Percentiles rank a stretch among this genome's conserved stretches.
Evolutionary conservation across 2,888 invertebrate genomes (phyloP).

Genomic region (Sarcophaga subvicina): DNA sequence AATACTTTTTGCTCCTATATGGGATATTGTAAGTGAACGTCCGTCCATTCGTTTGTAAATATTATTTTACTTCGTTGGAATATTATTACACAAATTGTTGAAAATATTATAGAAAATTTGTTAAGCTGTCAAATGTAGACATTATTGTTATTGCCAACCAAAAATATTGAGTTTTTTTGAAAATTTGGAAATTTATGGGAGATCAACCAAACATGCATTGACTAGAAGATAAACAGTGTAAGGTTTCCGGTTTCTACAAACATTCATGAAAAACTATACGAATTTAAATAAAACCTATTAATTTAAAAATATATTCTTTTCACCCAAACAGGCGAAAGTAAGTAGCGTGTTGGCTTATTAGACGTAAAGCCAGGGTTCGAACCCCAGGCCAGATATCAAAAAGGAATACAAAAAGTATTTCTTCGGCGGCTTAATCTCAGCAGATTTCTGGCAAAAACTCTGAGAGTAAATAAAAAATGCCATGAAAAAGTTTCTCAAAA

Average conservation of each 20-base stretch:
- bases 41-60: conserved; percentile 24
- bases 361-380: too few relatives aligned
- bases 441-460: too few relatives aligned
- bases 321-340: too few relatives aligned
- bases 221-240: neutral
- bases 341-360: too few relatives aligned
- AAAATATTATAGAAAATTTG: conserved; percentile 56
- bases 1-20: neutral
- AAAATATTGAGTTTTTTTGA: neutral
- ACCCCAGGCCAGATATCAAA: too few relatives aligned
- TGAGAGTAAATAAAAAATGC: too few relatives aligned
- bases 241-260: neutral
- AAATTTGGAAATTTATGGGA: too few relatives aligned
- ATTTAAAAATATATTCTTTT: too few relatives aligned
- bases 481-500: too few relatives aligned
- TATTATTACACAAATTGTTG: conserved; percentile 48
- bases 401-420: too few relatives aligned
- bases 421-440: too few relatives aligned
- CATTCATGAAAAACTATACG: neutral
- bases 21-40: neutral
- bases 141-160: conserved; percentile 33
- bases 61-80: conserved; percentile 29
- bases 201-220: too few relatives aligned
- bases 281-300: neutral
- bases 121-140: conserved; percentile 54